Base-by-base conservation (phyloP, 2,797 vertebrate genomes). In the Mus caroli region DNA sequence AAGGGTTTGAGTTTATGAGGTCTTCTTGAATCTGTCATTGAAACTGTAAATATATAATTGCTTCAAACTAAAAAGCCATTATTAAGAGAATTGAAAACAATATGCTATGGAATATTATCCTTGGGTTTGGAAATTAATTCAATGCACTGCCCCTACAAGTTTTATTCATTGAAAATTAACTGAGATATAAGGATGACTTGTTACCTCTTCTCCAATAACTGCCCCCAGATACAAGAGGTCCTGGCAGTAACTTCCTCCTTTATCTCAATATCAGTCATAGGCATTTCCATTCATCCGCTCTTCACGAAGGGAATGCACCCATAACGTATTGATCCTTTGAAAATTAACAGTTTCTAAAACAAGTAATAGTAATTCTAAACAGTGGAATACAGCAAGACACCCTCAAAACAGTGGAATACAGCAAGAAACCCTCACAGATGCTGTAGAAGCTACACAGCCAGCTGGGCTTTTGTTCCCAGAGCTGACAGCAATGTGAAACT, bases 351-450 rank as follows among this genome's bases (percentile, higher is more conserved):
- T 64, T 91, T 91, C 31, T 90, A 67, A 94, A 78, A 37, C 46
- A 79, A 95, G 77, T 78, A 56, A 92, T 56, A 86, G 37, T 90
- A 84, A 87, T 92, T 92, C 37, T 28, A 62, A 89, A 46, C 28
- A 31, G 6, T 75, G 69, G 52, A 73, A 40, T 87, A 40, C 26
- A 88, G 37, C 56, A 92, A 89, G 64, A 19, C 0, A 7, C 37
- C 12, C 10, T 93, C 88, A 73, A 62, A 89, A 60, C 28, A 31
- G 6, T 75, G 69, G 52, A 73, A 40, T 87, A 40, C 26, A 88
- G 37, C 56, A 92, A 89, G 64, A 19, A 0, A 7, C 37, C 12
- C 10, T 93, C 88, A 73, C 4, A 71, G 82, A 92, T 58, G 64
- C 6, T 71, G 28, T 69, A 20, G 1, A 96, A 89, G 67, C 77